These are phyloP conservation scores for Lasioglossum baleicum DNA, from an alignment of 1,140 invertebrate genomes.

Conservation along the genomic window DNA sequence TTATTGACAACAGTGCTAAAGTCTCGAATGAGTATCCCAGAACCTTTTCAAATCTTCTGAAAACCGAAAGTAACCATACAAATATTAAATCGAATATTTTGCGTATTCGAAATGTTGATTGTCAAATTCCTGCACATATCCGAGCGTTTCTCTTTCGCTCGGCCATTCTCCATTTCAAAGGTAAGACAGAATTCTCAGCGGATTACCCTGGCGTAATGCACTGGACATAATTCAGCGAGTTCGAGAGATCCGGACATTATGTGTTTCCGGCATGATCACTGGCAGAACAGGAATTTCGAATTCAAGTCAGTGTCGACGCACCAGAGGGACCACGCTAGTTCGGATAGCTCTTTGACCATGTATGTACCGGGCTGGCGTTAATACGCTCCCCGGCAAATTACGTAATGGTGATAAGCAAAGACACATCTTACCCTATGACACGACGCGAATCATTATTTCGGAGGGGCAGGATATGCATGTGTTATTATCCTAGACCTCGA, in stretches of 20 bases:
- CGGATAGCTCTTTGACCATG: constrained; percentile 28
- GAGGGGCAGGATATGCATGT: too few species aligned
- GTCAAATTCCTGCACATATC: too few species aligned
- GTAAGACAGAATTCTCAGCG: background rate
- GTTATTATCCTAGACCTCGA: background rate
- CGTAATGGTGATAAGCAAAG: constrained; percentile 36
- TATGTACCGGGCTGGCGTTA: background rate
- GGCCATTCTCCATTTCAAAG: background rate
- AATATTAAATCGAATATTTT: too few species aligned
- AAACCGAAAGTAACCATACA: too few species aligned
- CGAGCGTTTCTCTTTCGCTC: background rate
- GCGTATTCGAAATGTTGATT: too few species aligned
- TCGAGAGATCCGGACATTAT: background rate
- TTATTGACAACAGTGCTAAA: too few species aligned
- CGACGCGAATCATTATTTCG: constrained; percentile 10
- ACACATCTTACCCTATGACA: background rate
- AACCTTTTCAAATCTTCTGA: too few species aligned
- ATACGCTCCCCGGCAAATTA: constrained; percentile 24
- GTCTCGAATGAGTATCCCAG: too few species aligned
- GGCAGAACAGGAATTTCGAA: constrained; percentile 20
- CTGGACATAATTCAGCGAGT: background rate
- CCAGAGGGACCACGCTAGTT: background rate
- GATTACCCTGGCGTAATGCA: background rate
- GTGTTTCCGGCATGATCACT: constrained; percentile 12
- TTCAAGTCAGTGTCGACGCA: constrained; percentile 10